A percentile compares a stretch with the other conserved stretches of the same genome.
Conservation (phyloP, 2,113 vertebrate species). For the Crotophaga sulcirostris region DNA sequence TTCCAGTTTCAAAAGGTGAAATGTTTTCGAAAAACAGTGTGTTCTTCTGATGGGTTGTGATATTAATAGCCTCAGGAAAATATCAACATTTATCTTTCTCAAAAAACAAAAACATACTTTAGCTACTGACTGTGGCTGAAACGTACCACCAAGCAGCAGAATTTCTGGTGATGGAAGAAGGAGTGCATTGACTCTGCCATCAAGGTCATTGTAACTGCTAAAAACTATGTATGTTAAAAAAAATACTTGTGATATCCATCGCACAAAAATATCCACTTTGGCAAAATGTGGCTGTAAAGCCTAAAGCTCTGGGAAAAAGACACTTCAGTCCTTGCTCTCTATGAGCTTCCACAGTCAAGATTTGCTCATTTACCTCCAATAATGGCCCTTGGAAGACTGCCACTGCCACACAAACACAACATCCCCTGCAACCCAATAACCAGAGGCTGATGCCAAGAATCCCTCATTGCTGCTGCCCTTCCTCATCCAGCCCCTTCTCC, state of each 20-base stretch:
- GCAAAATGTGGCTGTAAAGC: not conserved
- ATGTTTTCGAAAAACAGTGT: not conserved
- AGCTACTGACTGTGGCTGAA: not conserved
- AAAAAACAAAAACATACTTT: not conserved
- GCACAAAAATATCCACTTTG: not conserved
- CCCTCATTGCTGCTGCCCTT: not conserved
- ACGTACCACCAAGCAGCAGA: not conserved
- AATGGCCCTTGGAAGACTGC: not conserved
- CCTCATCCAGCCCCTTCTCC: not conserved
- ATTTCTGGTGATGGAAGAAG: not conserved
- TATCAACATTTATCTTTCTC: not conserved
- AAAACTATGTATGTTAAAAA: not conserved
- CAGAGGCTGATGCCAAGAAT: not conserved
- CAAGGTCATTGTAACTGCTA: not conserved
- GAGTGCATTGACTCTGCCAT: not conserved
- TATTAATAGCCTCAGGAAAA: not conserved
- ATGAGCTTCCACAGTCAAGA: not conserved
- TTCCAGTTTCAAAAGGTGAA: not conserved
- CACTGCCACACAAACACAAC: not conserved
- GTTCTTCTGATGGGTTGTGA: not conserved
- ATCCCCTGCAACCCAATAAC: not conserved
- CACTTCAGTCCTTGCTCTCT: not conserved
- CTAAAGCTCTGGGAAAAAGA: conserved; percentile 11
- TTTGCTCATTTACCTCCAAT: conserved; percentile 3
- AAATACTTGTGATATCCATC: not conserved